Conservation (phyloP, 1,140 invertebrate species). For the Drosophila kepulauana region DNA sequence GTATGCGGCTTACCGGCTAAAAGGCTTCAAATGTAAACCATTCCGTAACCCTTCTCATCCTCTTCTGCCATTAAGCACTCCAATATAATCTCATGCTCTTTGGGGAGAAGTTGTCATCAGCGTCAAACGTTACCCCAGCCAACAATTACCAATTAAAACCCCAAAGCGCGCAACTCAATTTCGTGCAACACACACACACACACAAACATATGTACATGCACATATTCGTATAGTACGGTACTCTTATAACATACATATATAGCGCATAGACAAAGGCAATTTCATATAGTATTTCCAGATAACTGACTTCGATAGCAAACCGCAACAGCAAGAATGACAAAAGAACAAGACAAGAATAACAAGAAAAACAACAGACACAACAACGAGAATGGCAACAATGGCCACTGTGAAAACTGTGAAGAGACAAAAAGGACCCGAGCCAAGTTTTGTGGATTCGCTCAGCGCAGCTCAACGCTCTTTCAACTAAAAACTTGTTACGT, state of each 20-base stretch:
- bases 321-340: conserved; percentile 52
- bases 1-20: conserved; percentile 15
- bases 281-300: conserved; percentile 68
- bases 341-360: conserved; percentile 26
- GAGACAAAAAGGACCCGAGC: conserved; percentile 32
- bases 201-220: conserved; percentile 1
- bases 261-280: conserved; percentile 41
- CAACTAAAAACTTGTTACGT: conserved; percentile 84
- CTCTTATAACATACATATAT: not conserved
- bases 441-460: conserved; percentile 58
- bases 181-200: conserved; percentile 47
- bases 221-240: not conserved
- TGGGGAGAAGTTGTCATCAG: conserved; percentile 57
- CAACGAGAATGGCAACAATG: conserved; percentile 46
- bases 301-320: conserved; percentile 65
- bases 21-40: conserved; percentile 5
- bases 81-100: conserved; percentile 57
- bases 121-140: conserved; percentile 62
- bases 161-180: conserved; percentile 82
- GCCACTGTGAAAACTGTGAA: conserved; percentile 54
- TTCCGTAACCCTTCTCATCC: conserved; percentile 2
- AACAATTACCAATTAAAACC: conserved; percentile 83
- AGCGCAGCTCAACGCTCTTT: conserved; percentile 57
- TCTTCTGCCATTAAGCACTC: conserved; percentile 40
- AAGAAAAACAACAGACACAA: conserved; percentile 6